Conservation (phyloP, 2,113 vertebrate species). For the Carlito syrichta region DNA sequence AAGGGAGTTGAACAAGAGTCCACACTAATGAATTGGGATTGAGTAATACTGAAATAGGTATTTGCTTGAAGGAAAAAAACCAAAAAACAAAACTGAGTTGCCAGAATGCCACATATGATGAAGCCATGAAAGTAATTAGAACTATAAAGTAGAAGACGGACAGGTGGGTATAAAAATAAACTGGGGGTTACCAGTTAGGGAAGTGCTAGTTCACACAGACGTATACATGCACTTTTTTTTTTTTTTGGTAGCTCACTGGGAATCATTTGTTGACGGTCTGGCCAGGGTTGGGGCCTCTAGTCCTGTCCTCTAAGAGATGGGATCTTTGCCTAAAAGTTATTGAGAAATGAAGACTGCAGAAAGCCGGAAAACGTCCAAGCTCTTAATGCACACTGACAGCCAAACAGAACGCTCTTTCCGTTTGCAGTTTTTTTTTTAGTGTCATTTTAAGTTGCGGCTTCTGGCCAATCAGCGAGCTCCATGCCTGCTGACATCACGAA, state of each 20-base stretch:
- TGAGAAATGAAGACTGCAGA: constrained; percentile 59
- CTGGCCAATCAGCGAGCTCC: constrained; percentile 85
- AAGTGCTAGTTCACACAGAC: not conserved
- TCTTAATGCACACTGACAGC: constrained; percentile 78
- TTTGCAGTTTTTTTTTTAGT: constrained; percentile 84
- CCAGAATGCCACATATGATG: not conserved
- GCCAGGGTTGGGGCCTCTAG: not conserved
- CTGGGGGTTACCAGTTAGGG: not conserved
- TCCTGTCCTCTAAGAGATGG: constrained; percentile 18
- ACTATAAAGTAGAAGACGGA: not conserved
- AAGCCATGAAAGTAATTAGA: not conserved
- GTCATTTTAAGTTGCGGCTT: constrained; percentile 87
- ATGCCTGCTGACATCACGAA: constrained; percentile 92
- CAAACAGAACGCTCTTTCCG: constrained; percentile 83
- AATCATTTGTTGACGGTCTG: not conserved
- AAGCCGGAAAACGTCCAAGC: constrained; percentile 76
- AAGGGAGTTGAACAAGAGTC: not conserved
- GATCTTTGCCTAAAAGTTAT: constrained; percentile 73
- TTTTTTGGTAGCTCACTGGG: not conserved
- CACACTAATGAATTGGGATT: not conserved
- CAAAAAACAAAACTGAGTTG: not conserved
- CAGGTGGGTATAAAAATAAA: not conserved
- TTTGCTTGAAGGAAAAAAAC: not conserved
- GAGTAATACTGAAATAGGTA: not conserved
- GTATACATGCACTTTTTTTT: accelerated